Percentiles rank a stretch among this genome's conserved stretches.
Conservation (phyloP, 2,888 invertebrate species). For the Shargacucullia verbasci region DNA sequence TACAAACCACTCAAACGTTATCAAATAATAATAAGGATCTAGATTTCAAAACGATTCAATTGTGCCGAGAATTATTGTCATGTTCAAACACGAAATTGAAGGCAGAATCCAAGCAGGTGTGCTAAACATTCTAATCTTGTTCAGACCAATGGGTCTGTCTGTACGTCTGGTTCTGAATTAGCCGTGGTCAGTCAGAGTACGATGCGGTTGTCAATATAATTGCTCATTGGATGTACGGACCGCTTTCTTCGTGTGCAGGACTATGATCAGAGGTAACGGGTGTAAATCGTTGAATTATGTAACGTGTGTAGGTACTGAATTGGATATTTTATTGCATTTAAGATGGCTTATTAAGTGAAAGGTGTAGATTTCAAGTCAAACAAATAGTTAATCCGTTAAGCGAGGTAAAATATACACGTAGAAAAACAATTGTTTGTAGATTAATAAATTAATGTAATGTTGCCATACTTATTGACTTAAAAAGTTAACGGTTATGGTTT, state of each 20-base stretch:
- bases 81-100: conserved; percentile 22
- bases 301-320: neutral
- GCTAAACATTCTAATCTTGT: conserved; percentile 23
- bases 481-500: too few species aligned
- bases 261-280: conserved; percentile 17
- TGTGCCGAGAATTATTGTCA: conserved; percentile 8
- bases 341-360: too few species aligned
- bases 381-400: too few species aligned
- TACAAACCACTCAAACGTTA: too few species aligned
- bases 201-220: conserved; percentile 34
- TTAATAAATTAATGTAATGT: too few species aligned
- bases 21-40: too few species aligned
- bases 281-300: conserved; percentile 9
- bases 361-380: too few species aligned
- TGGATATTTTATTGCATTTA: conserved; percentile 1
- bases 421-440: too few species aligned
- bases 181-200: conserved; percentile 29
- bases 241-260: conserved; percentile 27
- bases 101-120: conserved; percentile 12
- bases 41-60: conserved; percentile 7
- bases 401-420: too few species aligned
- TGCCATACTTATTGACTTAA: too few species aligned
- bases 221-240: conserved; percentile 24
- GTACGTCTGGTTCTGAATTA: conserved; percentile 31
- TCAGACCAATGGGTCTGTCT: conserved; percentile 29